Evolutionary conservation across 2,888 invertebrate species (phyloP).

Genomic region (Aphidoletes aphidimyza): DNA sequence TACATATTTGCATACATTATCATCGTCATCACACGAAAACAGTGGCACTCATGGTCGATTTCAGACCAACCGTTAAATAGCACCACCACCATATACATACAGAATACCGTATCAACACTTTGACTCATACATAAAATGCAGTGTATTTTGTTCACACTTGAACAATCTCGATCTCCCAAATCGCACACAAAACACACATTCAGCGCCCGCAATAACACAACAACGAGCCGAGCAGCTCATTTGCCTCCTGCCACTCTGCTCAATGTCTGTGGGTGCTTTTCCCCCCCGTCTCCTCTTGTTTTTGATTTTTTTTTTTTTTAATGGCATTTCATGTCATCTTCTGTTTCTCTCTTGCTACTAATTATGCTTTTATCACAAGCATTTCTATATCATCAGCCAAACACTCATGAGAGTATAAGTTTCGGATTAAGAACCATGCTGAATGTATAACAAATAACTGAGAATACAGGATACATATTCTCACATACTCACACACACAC

Average conservation of each 20-base stretch:
- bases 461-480: no score
- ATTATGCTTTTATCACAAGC: constrained; percentile 37
- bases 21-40: neutral
- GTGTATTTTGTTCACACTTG: constrained; percentile 45
- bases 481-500: no score
- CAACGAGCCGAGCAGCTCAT: neutral
- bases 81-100: no score
- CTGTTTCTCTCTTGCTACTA: neutral
- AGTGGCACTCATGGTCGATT: constrained; percentile 15
- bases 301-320: neutral
- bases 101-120: neutral
- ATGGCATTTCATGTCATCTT: constrained; percentile 1
- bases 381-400: neutral
- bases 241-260: no score
- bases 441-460: constrained; percentile 17
- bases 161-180: neutral
- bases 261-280: no score
- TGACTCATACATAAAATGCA: constrained; percentile 4
- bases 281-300: neutral
- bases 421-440: neutral
- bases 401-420: neutral
- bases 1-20: constrained; percentile 51
- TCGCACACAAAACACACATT: constrained; percentile 29
- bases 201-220: neutral
- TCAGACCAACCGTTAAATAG: neutral